Evolutionary conservation across 2,797 vertebrate genomes (phyloP).

Genomic region (Scleropages formosus): DNA sequence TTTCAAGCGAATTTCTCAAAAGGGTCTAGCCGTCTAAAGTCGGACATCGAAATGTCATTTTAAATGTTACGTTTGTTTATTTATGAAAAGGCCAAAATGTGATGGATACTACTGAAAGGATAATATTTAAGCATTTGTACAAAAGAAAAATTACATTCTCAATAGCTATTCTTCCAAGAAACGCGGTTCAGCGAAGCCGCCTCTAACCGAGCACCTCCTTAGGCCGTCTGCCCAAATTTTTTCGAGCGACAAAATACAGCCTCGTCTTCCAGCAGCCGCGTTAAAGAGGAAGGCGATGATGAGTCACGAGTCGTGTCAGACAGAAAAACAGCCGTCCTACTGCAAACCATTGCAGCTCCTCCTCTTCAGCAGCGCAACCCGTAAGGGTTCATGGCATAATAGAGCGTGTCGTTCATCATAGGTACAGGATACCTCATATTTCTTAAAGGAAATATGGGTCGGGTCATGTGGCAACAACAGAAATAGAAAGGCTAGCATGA

Average conservation of each 20-base stretch:
- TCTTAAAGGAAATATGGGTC: no score
- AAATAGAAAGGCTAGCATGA: no score
- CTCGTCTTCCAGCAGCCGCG: neutral
- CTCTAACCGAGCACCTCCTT: neutral
- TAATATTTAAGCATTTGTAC: neutral
- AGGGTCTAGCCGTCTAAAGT: constrained; percentile 17
- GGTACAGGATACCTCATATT: neutral
- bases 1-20: constrained; percentile 2
- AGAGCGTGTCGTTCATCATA: neutral
- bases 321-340: neutral
- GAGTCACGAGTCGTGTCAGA: constrained; percentile 1
- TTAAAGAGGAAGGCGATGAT: neutral
- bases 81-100: constrained; percentile 14
- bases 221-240: neutral
- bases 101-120: neutral
- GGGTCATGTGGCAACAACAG: no score
- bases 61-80: constrained; percentile 1
- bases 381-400: neutral
- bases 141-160: neutral
- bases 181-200: no score
- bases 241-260: neutral
- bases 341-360: neutral
- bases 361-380: neutral
- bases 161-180: no score
- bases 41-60: constrained; percentile 29